Conservation (phyloP, 2,888 invertebrate species). For the Helleia helle region DNA sequence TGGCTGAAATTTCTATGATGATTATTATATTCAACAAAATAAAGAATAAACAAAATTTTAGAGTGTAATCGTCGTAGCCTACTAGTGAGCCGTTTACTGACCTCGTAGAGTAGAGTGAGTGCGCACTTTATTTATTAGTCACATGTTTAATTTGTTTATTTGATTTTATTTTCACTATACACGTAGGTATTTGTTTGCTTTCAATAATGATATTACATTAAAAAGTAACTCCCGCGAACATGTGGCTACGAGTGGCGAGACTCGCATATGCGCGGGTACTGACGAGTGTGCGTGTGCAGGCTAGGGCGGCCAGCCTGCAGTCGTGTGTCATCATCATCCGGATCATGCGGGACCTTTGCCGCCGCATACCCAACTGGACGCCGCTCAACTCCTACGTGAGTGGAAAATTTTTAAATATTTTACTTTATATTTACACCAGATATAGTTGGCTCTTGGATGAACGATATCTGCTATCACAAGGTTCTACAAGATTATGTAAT, state of each 20-base stretch:
- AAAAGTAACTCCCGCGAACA: slow-evolving; percentile 53
- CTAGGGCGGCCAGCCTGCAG: slow-evolving; percentile 95
- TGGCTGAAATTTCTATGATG: slow-evolving; percentile 2
- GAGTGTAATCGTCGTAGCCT: background rate
- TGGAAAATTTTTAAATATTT: too few species aligned
- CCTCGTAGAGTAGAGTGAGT: slow-evolving; percentile 35
- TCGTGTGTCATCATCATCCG: slow-evolving; percentile 98
- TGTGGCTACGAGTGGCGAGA: slow-evolving; percentile 58
- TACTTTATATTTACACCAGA: too few species aligned
- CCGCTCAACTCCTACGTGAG: slow-evolving; percentile 95
- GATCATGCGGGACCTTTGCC: slow-evolving; percentile 95
- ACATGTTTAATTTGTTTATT: slow-evolving; percentile 62
- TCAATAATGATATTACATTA: slow-evolving; percentile 12
- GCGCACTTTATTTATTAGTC: slow-evolving; percentile 65
- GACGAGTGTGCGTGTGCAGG: slow-evolving; percentile 71
- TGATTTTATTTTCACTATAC: slow-evolving; percentile 28
- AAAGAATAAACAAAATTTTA: slow-evolving; percentile 22
- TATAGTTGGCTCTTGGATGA: too few species aligned
- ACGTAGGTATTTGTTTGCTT: slow-evolving; percentile 23
- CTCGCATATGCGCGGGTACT: background rate
- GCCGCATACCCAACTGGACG: slow-evolving; percentile 95
- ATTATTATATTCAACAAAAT: background rate
- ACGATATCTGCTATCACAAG: too few species aligned
- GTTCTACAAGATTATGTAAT: too few species aligned
- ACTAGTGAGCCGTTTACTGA: slow-evolving; percentile 8